Percentiles rank a stretch among this genome's conserved stretches.
These are phyloP conservation scores for Charina bottae DNA, from an alignment of 2,113 vertebrate species.

Conservation along the genomic window DNA sequence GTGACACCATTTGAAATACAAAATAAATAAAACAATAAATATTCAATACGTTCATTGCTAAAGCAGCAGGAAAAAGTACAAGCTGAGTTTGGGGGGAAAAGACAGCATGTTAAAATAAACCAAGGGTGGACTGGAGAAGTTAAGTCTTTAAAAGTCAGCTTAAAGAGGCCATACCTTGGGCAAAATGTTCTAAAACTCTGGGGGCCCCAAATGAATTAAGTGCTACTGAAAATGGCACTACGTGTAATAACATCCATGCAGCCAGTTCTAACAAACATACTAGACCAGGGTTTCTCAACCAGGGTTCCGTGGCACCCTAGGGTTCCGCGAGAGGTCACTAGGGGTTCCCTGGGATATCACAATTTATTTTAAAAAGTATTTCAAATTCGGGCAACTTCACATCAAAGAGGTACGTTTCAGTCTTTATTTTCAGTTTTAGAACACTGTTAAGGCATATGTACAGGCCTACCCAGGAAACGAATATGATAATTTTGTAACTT, in stretches of 20 bases:
- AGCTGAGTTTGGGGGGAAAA: neutral
- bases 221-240: neutral
- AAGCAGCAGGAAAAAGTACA: too few relatives aligned
- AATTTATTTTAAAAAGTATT: too few relatives aligned
- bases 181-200: neutral
- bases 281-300: neutral
- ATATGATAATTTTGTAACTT: too few relatives aligned
- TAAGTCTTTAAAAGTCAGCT: neutral
- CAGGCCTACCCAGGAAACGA: too few relatives aligned
- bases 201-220: neutral
- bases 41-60: neutral
- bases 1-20: neutral
- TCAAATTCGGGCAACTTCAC: too few relatives aligned
- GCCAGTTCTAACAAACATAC: neutral
- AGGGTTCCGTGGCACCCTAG: too few relatives aligned
- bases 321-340: too few relatives aligned
- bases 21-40: neutral
- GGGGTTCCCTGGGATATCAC: too few relatives aligned
- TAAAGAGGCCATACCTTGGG: neutral
- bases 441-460: too few relatives aligned
- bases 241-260: neutral
- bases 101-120: neutral
- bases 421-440: too few relatives aligned
- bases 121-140: neutral
- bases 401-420: too few relatives aligned